Conservation (phyloP, 2,797 vertebrate species). For the Mormyrus proboscirostris region DNA sequence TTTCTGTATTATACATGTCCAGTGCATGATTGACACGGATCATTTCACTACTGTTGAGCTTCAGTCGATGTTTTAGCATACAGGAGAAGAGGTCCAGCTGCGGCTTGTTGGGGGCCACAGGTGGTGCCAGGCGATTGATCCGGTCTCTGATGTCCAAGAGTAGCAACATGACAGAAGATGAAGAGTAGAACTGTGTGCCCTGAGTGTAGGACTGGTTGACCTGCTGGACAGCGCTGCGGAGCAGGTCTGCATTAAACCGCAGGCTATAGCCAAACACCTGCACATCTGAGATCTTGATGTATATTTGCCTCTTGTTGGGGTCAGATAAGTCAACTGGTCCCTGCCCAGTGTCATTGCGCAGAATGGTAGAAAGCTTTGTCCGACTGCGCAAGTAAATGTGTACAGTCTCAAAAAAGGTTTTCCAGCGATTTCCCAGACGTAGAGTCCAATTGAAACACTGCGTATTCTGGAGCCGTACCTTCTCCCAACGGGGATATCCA, state of each 20-base stretch:
- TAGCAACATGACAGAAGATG: constrained; percentile 94
- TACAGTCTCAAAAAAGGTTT: constrained; percentile 98
- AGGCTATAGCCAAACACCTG: constrained; percentile 97
- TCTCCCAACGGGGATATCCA: constrained; percentile 95
- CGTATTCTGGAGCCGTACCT: constrained; percentile 85
- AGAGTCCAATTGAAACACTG: constrained; percentile 99
- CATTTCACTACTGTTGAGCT: constrained; percentile 97
- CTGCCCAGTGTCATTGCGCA: constrained; percentile 91
- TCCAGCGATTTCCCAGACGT: constrained; percentile 92
- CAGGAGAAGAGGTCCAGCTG: constrained; percentile 98
- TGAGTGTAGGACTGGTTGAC: constrained; percentile 98
- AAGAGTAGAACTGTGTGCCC: constrained; percentile 93
- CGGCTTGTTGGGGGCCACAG: constrained; percentile 86
- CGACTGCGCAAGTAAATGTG: constrained; percentile 98
- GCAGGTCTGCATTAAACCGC: constrained; percentile 88
- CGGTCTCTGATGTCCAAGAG: constrained; percentile 96
- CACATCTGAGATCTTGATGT: constrained; percentile 98
- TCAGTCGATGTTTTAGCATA: constrained; percentile 98
- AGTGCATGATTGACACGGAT: constrained; percentile 94
- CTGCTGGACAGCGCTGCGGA: constrained; percentile 94
- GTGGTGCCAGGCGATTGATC: constrained; percentile 94
- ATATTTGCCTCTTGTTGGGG: constrained; percentile 94
- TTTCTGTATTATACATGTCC: constrained; percentile 99
- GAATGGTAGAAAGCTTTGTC: constrained; percentile 83
- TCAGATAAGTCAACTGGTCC: constrained; percentile 92